Percentiles rank a stretch among this genome's conserved stretches.
Evolutionary conservation across 2,113 vertebrate genomes (phyloP).

Genomic region (Phoxinus phoxinus): DNA sequence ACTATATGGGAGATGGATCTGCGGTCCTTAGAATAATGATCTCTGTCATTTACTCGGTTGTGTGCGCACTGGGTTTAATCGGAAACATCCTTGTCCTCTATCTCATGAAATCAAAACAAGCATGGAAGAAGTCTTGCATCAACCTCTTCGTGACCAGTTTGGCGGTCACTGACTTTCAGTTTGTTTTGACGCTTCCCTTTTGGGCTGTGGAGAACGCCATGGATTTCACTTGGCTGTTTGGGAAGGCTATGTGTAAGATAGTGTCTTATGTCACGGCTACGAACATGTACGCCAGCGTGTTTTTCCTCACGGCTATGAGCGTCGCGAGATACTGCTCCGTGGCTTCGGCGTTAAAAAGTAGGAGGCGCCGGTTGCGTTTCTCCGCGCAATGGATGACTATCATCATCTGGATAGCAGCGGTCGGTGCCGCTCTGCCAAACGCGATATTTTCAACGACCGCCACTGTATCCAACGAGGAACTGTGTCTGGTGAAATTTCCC

Average conservation of each 20-base stretch:
- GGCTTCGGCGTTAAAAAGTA: slow-evolving; percentile 85
- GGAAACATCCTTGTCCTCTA: slow-evolving; percentile 93
- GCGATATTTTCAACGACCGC: slow-evolving; percentile 91
- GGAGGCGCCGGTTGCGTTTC: slow-evolving; percentile 68
- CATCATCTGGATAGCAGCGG: slow-evolving; percentile 84
- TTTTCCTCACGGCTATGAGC: slow-evolving; percentile 97
- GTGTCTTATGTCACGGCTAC: slow-evolving; percentile 91
- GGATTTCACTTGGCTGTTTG: slow-evolving; percentile 95
- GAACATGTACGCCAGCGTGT: slow-evolving; percentile 99
- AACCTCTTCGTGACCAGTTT: slow-evolving; percentile 93
- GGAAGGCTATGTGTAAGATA: slow-evolving; percentile 93
- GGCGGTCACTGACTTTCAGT: slow-evolving; percentile 94
- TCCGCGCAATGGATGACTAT: slow-evolving; percentile 80
- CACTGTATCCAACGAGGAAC: slow-evolving; percentile 83
- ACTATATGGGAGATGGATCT: slow-evolving; percentile 76
- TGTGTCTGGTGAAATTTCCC: slow-evolving; percentile 91
- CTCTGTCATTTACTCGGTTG: slow-evolving; percentile 88
- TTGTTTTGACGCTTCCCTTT: slow-evolving; percentile 92
- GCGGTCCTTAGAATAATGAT: slow-evolving; percentile 82
- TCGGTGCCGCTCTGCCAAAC: slow-evolving; percentile 86
- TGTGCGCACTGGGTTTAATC: slow-evolving; percentile 90
- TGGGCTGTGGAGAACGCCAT: slow-evolving; percentile 95
- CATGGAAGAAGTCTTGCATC: slow-evolving; percentile 93
- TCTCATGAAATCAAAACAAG: slow-evolving; percentile 89
- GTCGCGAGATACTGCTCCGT: slow-evolving; percentile 89